Evolutionary conservation across 2,113 vertebrate genomes (phyloP).

Genomic region (Cheilinus undulatus): DNA sequence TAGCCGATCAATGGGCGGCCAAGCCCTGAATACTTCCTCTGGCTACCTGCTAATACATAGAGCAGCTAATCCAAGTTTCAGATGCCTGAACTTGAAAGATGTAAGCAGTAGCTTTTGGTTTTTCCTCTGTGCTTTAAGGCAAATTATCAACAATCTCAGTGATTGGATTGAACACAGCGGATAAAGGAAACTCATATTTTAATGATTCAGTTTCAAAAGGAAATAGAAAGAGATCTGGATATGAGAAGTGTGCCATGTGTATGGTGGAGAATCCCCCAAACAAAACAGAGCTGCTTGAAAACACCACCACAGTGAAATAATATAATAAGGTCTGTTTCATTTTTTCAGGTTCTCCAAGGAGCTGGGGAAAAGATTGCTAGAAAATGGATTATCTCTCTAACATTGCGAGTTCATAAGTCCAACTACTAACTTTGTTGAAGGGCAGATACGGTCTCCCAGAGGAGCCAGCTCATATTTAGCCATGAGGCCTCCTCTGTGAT

Average conservation of each 20-base stretch:
- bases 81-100: conserved; percentile 20
- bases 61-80: conserved; percentile 56
- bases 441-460: conserved; percentile 81
- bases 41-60: conserved; percentile 57
- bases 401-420: conserved; percentile 82
- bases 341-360: conserved; percentile 78
- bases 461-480: conserved; percentile 82
- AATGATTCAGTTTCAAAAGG: conserved; percentile 68
- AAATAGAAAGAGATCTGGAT: conserved; percentile 70
- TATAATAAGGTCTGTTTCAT: conserved; percentile 80
- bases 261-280: conserved; percentile 72
- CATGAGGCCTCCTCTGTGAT: conserved; percentile 81
- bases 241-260: conserved; percentile 72
- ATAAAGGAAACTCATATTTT: conserved; percentile 53
- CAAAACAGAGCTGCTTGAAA: conserved; percentile 77
- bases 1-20: conserved; percentile 61
- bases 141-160: conserved; percentile 53
- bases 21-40: conserved; percentile 63
- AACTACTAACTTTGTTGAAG: conserved; percentile 85
- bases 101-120: conserved; percentile 26
- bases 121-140: conserved; percentile 33
- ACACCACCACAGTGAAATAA: conserved; percentile 77
- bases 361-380: conserved; percentile 75
- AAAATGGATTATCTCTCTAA: conserved; percentile 84
- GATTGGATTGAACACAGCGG: conserved; percentile 30